A percentile compares a stretch with the other conserved stretches of the same genome.
These are phyloP conservation scores for Eurystomus gularis DNA, from an alignment of 2,113 vertebrate species.

Conservation along the genomic window DNA sequence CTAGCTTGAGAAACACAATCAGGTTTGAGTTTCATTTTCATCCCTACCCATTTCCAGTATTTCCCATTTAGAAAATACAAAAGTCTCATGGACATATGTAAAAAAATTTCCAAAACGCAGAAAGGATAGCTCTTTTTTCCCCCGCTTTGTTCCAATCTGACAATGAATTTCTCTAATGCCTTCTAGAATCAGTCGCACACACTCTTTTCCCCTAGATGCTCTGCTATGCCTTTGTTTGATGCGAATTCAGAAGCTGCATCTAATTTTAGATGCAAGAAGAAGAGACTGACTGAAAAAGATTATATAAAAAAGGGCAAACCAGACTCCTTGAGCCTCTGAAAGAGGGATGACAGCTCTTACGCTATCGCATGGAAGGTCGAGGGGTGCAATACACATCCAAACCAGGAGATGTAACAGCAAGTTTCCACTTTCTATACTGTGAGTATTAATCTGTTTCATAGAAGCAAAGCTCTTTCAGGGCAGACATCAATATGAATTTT, in stretches of 20 bases:
- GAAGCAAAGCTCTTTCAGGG: not conserved
- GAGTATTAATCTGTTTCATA: not conserved
- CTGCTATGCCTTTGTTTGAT: not conserved
- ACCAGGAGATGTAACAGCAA: not conserved
- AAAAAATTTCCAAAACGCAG: not conserved
- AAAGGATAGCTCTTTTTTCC: not conserved
- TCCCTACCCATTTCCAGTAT: not conserved
- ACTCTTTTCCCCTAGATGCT: not conserved
- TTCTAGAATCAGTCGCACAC: not conserved
- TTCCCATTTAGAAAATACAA: not conserved
- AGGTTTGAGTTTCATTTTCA: not conserved
- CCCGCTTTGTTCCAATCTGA: not conserved
- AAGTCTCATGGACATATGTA: not conserved
- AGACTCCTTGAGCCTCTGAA: not conserved
- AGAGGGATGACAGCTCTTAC: not conserved
- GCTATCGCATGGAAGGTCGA: not conserved
- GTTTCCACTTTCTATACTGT: not conserved
- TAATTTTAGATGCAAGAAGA: conserved; percentile 24
- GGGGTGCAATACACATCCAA: not conserved
- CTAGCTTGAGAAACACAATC: not conserved
- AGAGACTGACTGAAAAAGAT: not conserved
- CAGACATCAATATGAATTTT: not conserved
- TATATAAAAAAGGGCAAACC: not conserved
- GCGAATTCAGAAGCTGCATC: not conserved
- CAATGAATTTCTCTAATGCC: conserved; percentile 40